Conservation (phyloP, 2,888 invertebrate genomes). For the Odontothrips loti region DNA sequence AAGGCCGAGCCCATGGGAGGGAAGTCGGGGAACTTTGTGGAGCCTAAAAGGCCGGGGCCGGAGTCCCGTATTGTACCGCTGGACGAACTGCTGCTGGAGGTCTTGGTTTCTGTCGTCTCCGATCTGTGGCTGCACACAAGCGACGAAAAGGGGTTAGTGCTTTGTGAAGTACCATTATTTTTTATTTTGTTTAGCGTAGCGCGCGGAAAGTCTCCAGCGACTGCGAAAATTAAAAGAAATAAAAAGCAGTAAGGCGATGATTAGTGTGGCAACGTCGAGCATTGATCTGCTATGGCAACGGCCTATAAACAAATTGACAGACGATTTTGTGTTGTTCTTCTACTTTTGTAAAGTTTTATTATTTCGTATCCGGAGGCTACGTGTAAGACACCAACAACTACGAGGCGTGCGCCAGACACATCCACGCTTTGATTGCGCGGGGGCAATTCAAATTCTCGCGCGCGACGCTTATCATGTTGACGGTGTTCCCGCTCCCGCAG, state of each 20-base stretch:
- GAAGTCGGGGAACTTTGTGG: conserved; percentile 32
- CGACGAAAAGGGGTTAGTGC: background rate
- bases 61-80: conserved; percentile 22
- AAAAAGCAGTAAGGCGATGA: too few species aligned
- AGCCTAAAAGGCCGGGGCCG: conserved; percentile 20
- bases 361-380: background rate
- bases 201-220: background rate
- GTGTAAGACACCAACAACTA: background rate
- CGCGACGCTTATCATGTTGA: too few species aligned
- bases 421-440: too few species aligned
- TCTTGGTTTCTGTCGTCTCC: conserved; percentile 22
- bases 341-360: background rate
- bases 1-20: conserved; percentile 45
- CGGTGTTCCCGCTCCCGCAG: too few species aligned
- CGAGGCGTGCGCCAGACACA: background rate
- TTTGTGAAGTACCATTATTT: background rate
- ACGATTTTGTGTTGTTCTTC: too few species aligned
- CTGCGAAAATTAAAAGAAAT: background rate
- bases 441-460: too few species aligned
- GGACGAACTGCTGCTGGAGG: background rate
- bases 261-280: too few species aligned
- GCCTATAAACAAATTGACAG: background rate
- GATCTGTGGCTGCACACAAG: conserved; percentile 23
- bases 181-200: background rate
- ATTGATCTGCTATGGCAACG: background rate